Evolutionary conservation across 2,797 vertebrate species (phyloP).

Genomic region (Kryptopterus vitreolus): DNA sequence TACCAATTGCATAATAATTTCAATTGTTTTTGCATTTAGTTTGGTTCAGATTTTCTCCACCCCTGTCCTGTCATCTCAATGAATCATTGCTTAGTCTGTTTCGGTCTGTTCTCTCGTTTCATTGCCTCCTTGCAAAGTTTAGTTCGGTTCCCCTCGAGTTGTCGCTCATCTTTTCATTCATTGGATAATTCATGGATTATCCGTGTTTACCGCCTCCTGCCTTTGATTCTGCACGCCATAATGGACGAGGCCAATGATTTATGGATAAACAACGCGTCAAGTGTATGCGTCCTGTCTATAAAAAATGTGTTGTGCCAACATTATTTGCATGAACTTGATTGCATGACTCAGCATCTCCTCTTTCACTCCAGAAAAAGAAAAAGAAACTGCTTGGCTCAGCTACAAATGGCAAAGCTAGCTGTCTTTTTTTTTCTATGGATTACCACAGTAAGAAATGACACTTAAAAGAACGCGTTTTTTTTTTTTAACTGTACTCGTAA

Average conservation of each 20-base stretch:
- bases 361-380: not conserved
- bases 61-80: not conserved
- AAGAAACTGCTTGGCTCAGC: not conserved
- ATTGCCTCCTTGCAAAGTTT: not conserved
- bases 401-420: not conserved
- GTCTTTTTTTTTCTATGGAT: not conserved
- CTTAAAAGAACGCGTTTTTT: not conserved
- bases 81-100: not conserved
- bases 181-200: not conserved
- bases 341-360: not conserved
- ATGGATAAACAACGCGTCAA: not conserved
- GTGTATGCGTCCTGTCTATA: not conserved
- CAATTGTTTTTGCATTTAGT: not conserved
- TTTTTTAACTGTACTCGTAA: not conserved
- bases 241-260: not conserved
- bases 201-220: not conserved
- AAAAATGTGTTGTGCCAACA: not conserved
- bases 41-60: not conserved
- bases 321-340: too few species aligned
- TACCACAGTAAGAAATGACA: not conserved
- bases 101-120: not conserved
- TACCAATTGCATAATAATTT: not conserved
- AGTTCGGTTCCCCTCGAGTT: not conserved
- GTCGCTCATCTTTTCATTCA: not conserved
- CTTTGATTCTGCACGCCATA: not conserved